These are phyloP conservation scores for Salmo trutta DNA, from an alignment of 2,797 vertebrate genomes.

Conservation along the genomic window DNA sequence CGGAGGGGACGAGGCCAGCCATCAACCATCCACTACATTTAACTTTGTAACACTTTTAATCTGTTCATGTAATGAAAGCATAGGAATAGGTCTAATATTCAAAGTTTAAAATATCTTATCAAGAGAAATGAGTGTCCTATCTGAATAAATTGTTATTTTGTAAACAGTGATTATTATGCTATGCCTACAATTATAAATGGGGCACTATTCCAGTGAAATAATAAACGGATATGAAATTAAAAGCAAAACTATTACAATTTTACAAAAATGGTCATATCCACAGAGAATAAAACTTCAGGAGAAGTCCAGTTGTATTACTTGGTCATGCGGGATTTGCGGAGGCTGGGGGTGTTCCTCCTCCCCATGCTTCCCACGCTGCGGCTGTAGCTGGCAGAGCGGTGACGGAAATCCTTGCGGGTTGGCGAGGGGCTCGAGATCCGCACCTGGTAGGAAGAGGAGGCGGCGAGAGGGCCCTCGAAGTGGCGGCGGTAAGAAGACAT, in stretches of 20 bases:
- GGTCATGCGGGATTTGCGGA: constrained; percentile 59
- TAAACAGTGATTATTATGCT: background rate
- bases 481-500: constrained; percentile 79
- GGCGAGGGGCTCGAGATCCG: constrained; percentile 73
- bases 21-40: background rate
- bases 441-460: constrained; percentile 45
- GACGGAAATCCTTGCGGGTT: constrained; percentile 53
- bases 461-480: constrained; percentile 63
- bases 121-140: background rate
- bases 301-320: constrained; percentile 54
- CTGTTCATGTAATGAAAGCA: background rate
- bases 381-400: constrained; percentile 71
- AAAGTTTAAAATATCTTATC: background rate
- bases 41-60: background rate
- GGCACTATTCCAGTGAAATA: background rate
- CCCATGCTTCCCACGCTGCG: constrained; percentile 47
- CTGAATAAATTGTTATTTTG: background rate
- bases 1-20: background rate
- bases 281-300: background rate
- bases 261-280: too few species aligned
- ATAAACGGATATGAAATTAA: background rate
- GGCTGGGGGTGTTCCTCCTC: constrained; percentile 57
- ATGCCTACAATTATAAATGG: background rate
- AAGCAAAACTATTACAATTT: too few species aligned
- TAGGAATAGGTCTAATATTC: background rate